Evolutionary conservation across 2,113 vertebrate genomes (phyloP).

Genomic region (Shinisaurus crocodilurus): DNA sequence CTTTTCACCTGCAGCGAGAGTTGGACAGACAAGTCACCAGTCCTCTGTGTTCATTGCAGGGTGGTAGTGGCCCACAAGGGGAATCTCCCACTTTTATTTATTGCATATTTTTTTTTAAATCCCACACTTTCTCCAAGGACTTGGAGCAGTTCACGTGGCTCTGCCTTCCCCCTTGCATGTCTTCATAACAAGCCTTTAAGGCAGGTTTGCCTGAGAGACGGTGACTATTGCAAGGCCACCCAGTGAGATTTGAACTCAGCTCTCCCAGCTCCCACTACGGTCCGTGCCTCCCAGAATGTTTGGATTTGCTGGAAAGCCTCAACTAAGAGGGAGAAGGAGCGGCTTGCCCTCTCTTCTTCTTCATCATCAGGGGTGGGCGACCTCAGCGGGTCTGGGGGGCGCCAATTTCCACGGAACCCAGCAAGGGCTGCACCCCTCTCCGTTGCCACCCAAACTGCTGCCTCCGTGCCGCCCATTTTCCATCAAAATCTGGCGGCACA

Average conservation of each 20-base stretch:
- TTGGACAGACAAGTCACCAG: not conserved
- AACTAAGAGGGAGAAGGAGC: not conserved
- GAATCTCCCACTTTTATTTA: not conserved
- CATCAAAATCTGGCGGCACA: too few relatives aligned
- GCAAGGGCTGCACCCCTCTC: too few relatives aligned
- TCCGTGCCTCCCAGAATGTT: not conserved
- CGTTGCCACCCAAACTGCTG: not conserved
- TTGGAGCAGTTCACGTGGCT: not conserved
- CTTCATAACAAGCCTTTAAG: not conserved
- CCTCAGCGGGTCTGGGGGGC: too few relatives aligned
- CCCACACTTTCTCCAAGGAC: not conserved
- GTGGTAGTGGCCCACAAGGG: fast-evolving
- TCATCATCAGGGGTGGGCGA: not conserved
- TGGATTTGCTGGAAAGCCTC: not conserved
- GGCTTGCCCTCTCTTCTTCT: not conserved
- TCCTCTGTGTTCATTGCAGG: not conserved
- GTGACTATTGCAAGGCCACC: not conserved
- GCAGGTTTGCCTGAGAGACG: not conserved
- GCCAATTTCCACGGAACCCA: too few relatives aligned
- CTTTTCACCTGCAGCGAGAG: not conserved
- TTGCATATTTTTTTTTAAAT: not conserved
- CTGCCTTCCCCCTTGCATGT: not conserved
- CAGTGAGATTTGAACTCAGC: not conserved
- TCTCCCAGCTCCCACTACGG: not conserved
- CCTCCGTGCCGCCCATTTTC: too few relatives aligned